phyloP scores from a whole-genome alignment of 30 jellyfish, hydroid and myxozoan genomes.

The Mastigias papua region DNA sequence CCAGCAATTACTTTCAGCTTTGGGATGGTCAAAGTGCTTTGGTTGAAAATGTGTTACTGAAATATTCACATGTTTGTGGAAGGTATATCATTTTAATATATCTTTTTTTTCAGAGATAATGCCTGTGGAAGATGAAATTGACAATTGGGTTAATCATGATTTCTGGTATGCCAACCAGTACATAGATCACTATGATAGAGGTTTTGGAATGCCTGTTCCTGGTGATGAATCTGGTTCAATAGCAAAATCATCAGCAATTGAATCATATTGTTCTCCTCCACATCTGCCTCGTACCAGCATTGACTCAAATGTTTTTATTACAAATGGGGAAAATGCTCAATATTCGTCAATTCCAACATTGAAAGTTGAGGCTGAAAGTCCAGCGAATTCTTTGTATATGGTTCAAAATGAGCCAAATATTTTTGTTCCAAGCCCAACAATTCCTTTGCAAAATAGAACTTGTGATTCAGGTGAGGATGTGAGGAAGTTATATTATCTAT shows the following conservation, averaged over 20 bases:
- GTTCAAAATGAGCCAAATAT: slow-evolving; percentile 27
- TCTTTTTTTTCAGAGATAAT: slow-evolving; percentile 33
- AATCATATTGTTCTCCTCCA: slow-evolving; percentile 11
- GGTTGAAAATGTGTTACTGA: no score
- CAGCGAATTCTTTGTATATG: slow-evolving; percentile 40
- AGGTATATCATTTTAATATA: background rate
- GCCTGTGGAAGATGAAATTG: slow-evolving; percentile 69
- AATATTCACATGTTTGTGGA: background rate
- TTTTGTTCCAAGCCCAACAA: slow-evolving; percentile 67
- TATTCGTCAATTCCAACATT: slow-evolving; percentile 6
- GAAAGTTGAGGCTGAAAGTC: slow-evolving; percentile 39
- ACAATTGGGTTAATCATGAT: slow-evolving; percentile 72
- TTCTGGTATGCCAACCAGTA: slow-evolving; percentile 68
- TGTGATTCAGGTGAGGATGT: slow-evolving; percentile 27
- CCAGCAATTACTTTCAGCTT: no score
- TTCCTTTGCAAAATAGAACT: slow-evolving; percentile 42
- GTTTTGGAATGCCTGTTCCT: slow-evolving; percentile 10
- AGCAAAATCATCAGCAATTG: background rate
- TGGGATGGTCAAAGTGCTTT: no score
- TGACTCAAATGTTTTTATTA: slow-evolving; percentile 15
- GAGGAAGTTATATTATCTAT: background rate
- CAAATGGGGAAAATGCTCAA: slow-evolving; percentile 3
- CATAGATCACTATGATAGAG: slow-evolving; percentile 71
- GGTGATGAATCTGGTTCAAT: slow-evolving; percentile 14
- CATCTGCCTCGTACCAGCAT: background rate